Evolutionary conservation across 1,140 invertebrate species (phyloP).

Genomic region (Brachionus rotundiformis): DNA sequence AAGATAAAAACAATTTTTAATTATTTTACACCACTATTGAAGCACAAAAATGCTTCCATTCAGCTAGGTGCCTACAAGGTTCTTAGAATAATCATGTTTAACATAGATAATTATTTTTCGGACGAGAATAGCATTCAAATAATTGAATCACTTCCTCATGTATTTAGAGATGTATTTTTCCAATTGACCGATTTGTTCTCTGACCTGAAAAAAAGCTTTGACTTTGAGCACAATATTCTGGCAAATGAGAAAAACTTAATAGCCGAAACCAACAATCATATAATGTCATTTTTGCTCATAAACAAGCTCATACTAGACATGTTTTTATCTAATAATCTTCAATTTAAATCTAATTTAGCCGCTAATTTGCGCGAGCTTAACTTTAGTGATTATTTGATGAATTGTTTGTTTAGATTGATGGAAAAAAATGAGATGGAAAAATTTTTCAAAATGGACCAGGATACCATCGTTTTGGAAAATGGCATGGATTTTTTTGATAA

Average conservation of each 20-base stretch:
- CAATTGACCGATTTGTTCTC: conserved; percentile 40
- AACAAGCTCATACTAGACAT: conserved; percentile 22
- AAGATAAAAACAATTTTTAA: conserved; percentile 60
- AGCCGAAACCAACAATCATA: not conserved
- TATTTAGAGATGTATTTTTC: conserved; percentile 2
- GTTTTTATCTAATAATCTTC: conserved; percentile 1
- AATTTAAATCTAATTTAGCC: conserved; percentile 44
- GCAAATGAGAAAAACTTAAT: not conserved
- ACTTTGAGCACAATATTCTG: conserved; percentile 34
- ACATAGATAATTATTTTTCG: conserved; percentile 50
- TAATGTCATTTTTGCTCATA: conserved; percentile 34
- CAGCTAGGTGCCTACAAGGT: conserved; percentile 60
- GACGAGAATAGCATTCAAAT: conserved; percentile 50
- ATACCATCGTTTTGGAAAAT: not conserved
- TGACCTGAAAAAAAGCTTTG: conserved; percentile 21
- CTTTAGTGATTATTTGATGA: conserved; percentile 26
- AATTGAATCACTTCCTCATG: conserved; percentile 11
- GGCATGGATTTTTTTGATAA: not conserved
- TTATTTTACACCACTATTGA: conserved; percentile 60
- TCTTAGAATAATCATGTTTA: conserved; percentile 54
- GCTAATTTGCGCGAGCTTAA: not conserved
- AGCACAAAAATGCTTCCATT: conserved; percentile 55
- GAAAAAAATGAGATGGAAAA: not conserved
- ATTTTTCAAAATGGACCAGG: not conserved
- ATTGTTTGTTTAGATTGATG: conserved; percentile 51